These are phyloP conservation scores for Autographa gamma DNA, from an alignment of 2,888 invertebrate genomes.

Conservation along the genomic window DNA sequence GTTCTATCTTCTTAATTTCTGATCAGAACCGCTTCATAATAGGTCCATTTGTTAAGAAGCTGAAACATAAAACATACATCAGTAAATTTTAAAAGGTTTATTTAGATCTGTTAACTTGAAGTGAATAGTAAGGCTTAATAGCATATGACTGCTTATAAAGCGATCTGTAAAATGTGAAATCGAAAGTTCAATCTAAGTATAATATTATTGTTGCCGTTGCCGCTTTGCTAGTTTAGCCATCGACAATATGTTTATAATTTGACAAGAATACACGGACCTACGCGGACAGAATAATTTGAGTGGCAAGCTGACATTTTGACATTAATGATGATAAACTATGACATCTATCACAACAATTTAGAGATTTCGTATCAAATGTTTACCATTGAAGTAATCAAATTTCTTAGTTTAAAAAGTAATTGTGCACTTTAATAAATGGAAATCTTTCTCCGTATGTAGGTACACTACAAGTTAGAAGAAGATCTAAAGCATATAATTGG, in stretches of 20 bases:
- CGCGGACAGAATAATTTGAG: not conserved
- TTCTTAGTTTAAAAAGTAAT: too few relatives aligned
- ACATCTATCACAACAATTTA: not conserved
- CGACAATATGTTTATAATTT: constrained; percentile 1
- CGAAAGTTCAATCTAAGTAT: not conserved
- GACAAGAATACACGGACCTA: not conserved
- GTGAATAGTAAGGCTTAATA: too few relatives aligned
- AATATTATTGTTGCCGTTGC: not conserved
- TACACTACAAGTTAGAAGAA: not conserved
- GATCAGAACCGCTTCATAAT: too few relatives aligned
- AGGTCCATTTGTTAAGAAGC: too few relatives aligned
- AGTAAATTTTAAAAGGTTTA: too few relatives aligned
- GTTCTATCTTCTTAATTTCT: too few relatives aligned
- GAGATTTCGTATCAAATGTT: not conserved
- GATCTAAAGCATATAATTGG: not conserved
- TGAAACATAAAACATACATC: too few relatives aligned
- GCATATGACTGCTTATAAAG: too few relatives aligned
- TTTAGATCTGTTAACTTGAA: too few relatives aligned
- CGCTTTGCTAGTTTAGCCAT: not conserved
- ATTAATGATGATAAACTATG: not conserved
- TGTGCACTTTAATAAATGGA: not conserved
- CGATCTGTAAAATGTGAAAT: too few relatives aligned
- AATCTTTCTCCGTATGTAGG: not conserved
- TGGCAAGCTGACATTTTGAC: not conserved
- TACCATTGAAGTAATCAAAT: not conserved